Base-by-base conservation (phyloP, 2,113 vertebrate genomes). In the Sialia sialis region DNA sequence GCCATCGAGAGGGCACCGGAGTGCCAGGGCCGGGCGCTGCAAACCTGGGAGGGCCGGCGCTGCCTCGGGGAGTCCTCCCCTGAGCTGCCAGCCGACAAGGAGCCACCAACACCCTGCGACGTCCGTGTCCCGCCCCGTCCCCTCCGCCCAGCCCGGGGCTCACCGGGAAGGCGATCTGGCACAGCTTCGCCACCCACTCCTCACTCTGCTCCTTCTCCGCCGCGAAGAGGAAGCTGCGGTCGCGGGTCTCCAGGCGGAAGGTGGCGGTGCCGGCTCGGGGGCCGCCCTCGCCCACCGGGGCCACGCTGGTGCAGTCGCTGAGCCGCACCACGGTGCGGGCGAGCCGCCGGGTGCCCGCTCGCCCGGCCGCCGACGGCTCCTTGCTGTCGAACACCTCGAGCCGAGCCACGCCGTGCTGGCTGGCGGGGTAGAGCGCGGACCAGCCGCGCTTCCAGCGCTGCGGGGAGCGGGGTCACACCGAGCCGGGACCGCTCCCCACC, bases 361-460 rank as follows among this genome's bases (percentile, higher is more conserved):
- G 98, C 76, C 98, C 99, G 5, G 94, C 98, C 63, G 97, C 79
- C 5, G 94, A 83, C 10, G 89, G 89, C 43, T 98, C 98, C 85
- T 98, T 98, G 70, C 98, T 98, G 60, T 99, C 99, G 56, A 97
- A 99, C 97, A 99, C 99, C 97, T 99, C 99, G 4, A 99, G 97
- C 38, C 99, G 98, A 13, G 99, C 99, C 8, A 99, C 99, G 56
- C 99, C 99, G 36, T 99, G 98, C 59, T 98, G 98, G 91, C 99
- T 99, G 95, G 99, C 99, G 0, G 99, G 98, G 96, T 99, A 99
- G 36, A 99, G 97, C 84, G 98, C 98, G 10, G 99, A 98, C 98
- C 99, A 99, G 96, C 98, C 99, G 97, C 99, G 99, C 98, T 98
- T 99, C 99, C 99, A 99, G 95, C 98, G 98, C 99, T 99, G 95